These are phyloP conservation scores for Lophochroa leadbeateri DNA, from an alignment of 2,113 vertebrate genomes.

Conservation along the genomic window DNA sequence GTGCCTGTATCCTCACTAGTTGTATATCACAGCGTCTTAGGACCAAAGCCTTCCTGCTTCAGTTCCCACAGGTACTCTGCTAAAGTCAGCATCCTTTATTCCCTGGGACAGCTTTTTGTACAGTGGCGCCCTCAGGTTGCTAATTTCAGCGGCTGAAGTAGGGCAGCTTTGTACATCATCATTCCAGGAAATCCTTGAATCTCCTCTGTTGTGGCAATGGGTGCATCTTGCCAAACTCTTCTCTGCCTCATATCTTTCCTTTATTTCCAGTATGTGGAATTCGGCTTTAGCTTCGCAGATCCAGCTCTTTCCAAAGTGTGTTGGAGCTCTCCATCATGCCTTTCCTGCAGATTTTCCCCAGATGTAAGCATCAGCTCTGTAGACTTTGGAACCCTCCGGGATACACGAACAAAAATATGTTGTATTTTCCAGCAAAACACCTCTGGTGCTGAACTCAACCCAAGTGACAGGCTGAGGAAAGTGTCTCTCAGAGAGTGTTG, in stretches of 20 bases:
- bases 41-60: background rate
- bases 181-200: slow-evolving; percentile 20
- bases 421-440: slow-evolving; percentile 46
- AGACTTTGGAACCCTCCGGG: slow-evolving; percentile 6
- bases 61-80: rapidly evolving
- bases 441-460: background rate
- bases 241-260: background rate
- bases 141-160: background rate
- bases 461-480: slow-evolving; percentile 20
- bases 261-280: background rate
- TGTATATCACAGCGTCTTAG: rapidly evolving
- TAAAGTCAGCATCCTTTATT: background rate
- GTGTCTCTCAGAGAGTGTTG: background rate
- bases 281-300: background rate
- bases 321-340: background rate
- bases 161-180: background rate
- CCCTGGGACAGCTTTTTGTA: background rate
- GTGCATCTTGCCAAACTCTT: background rate
- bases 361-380: slow-evolving; percentile 26
- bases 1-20: background rate
- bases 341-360: slow-evolving; percentile 23
- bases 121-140: background rate
- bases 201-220: background rate
- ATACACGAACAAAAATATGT: background rate
- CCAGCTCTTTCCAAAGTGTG: background rate